phyloP scores from a whole-genome alignment of 92 coral and sea anemone genomes.

The Bergia sp. region DNA sequence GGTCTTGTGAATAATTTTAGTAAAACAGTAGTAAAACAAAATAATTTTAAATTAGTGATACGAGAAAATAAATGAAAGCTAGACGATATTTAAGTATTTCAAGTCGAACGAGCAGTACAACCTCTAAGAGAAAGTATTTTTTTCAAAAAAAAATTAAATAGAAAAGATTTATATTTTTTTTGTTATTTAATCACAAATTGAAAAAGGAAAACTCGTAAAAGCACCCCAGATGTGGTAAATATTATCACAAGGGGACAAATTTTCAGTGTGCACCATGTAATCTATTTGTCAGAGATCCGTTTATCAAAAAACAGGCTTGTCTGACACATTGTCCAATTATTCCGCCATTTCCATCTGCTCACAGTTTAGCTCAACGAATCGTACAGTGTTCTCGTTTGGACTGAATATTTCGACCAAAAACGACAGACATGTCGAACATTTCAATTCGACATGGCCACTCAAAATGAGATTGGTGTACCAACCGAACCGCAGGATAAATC shows the following conservation, averaged over 20 bases:
- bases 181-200: too few species aligned
- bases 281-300: neutral
- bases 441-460: neutral
- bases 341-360: neutral
- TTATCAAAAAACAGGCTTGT: too few species aligned
- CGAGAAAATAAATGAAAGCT: neutral
- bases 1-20: neutral
- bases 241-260: neutral
- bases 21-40: neutral
- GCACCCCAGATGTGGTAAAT: too few species aligned
- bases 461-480: neutral
- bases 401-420: neutral
- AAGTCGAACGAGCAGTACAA: neutral
- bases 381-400: too few species aligned
- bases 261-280: neutral
- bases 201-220: too few species aligned
- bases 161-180: too few species aligned
- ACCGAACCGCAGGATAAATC: neutral
- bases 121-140: too few species aligned
- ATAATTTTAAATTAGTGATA: neutral
- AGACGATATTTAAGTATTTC: neutral
- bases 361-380: neutral
- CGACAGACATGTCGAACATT: neutral
- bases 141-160: too few species aligned
- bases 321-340: too few species aligned